These are phyloP conservation scores for Ochropleura plecta DNA, from an alignment of 2,888 invertebrate species.

Conservation along the genomic window DNA sequence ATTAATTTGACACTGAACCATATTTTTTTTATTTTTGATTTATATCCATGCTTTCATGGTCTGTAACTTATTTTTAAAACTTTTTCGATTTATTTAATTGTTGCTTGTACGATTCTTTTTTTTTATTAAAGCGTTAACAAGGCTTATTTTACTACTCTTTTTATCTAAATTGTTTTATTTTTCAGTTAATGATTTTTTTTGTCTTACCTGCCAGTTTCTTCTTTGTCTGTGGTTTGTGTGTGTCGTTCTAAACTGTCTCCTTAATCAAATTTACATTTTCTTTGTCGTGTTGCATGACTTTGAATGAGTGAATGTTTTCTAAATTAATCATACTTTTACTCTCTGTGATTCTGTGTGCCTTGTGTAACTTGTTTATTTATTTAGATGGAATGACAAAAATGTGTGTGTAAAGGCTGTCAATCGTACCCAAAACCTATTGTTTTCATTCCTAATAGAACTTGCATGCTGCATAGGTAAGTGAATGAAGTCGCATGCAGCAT, in stretches of 20 bases:
- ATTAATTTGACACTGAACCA: background rate
- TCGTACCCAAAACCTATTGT: background rate
- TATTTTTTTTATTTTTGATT: background rate
- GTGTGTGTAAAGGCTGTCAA: conserved; percentile 1
- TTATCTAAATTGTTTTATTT: background rate
- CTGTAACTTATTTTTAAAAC: background rate
- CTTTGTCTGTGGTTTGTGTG: conserved; percentile 8
- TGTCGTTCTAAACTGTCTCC: conserved; percentile 19
- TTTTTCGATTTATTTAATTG: background rate
- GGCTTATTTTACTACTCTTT: background rate
- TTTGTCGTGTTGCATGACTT: conserved; percentile 30
- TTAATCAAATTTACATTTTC: conserved; percentile 23
- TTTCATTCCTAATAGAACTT: background rate
- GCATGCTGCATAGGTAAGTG: background rate
- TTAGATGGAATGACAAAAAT: conserved; percentile 2
- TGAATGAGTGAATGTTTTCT: conserved; percentile 7
- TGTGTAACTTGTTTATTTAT: conserved; percentile 4
- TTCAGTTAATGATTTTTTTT: background rate
- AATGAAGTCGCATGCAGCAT: background rate
- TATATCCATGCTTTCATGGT: background rate
- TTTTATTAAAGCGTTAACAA: background rate
- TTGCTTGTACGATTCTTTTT: background rate
- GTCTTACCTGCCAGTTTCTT: background rate
- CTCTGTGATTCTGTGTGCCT: conserved; percentile 22
- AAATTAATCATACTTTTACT: conserved; percentile 14